Percentiles rank a stretch among this genome's conserved stretches.
phyloP scores from a whole-genome alignment of 2,888 invertebrate genomes.

The Phragmatobia fuliginosa region DNA sequence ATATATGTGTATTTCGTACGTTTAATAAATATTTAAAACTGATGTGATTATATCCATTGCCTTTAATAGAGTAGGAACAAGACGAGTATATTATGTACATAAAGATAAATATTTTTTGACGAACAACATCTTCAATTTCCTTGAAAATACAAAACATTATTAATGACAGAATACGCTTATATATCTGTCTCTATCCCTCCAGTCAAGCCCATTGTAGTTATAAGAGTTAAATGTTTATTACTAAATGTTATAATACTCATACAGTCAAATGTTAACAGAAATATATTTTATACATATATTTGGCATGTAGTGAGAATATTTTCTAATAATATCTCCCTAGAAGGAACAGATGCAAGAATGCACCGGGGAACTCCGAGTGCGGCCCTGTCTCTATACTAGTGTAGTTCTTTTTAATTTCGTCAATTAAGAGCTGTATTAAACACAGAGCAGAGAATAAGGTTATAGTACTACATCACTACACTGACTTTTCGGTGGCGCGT shows the following conservation, averaged over 20 bases:
- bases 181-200: neutral
- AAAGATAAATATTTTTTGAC: too few relatives aligned
- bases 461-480: too few relatives aligned
- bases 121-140: too few relatives aligned
- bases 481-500: too few relatives aligned
- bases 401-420: constrained; percentile 23
- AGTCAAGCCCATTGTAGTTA: neutral
- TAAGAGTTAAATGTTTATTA: neutral
- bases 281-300: constrained; percentile 34
- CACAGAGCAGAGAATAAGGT: too few relatives aligned
- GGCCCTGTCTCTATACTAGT: constrained; percentile 1
- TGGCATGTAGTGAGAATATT: constrained; percentile 47
- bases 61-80: neutral
- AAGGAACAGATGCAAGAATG: neutral
- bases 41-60: neutral
- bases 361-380: constrained; percentile 2
- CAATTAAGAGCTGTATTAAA: constrained; percentile 31
- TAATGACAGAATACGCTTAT: neutral
- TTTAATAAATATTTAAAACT: neutral
- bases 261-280: neutral
- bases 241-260: too few relatives aligned
- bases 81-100: neutral
- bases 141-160: too few relatives aligned
- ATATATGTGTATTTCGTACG: constrained; percentile 6
- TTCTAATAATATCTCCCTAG: constrained; percentile 12